Evolutionary conservation across 2,888 invertebrate species (phyloP).

Genomic region (Pherbina coryleti): DNA sequence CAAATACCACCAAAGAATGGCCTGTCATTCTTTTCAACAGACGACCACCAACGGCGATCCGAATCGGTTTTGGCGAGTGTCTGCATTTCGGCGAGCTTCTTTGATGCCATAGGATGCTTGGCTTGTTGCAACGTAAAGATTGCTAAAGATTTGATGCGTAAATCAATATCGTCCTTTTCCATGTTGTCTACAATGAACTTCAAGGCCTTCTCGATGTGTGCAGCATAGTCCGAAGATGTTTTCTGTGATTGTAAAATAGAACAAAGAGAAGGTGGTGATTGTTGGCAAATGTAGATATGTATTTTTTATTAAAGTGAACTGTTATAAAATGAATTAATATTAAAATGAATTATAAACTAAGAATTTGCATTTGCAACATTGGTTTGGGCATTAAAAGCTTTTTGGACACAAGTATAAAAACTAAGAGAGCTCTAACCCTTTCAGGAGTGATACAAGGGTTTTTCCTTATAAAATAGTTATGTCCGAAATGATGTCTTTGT

Average conservation of each 20-base stretch:
- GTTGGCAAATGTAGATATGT: no score
- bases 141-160: conserved; percentile 82
- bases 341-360: no score
- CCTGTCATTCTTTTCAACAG: conserved; percentile 69
- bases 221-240: conserved; percentile 63
- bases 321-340: conserved; percentile 49
- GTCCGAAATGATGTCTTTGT: no score
- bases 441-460: no score
- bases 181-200: conserved; percentile 80
- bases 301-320: conserved; percentile 41
- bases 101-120: conserved; percentile 77
- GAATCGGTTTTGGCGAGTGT: conserved; percentile 74
- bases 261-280: conserved; percentile 18
- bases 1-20: conserved; percentile 2
- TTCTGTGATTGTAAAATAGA: neutral
- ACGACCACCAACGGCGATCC: conserved; percentile 87
- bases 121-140: conserved; percentile 83
- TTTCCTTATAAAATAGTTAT: no score
- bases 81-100: conserved; percentile 59
- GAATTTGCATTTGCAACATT: no score
- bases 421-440: no score
- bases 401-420: no score
- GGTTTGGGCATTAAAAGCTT: no score
- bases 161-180: conserved; percentile 73
- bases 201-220: conserved; percentile 80